Conservation (phyloP, 2,113 vertebrate genomes). For the Hucho hucho region DNA sequence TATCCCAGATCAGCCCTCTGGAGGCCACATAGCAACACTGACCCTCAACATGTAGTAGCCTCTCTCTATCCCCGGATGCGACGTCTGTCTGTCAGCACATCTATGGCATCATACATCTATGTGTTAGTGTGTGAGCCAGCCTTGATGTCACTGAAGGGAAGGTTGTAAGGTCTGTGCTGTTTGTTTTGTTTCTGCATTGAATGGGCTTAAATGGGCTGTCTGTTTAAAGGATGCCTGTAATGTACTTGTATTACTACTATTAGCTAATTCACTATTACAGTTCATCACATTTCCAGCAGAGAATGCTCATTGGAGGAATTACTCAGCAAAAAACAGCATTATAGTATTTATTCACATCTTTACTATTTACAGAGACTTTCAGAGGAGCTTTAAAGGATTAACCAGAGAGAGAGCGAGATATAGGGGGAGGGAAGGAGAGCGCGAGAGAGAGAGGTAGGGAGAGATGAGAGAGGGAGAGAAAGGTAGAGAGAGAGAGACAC, state of each 20-base stretch:
- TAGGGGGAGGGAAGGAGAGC: background rate
- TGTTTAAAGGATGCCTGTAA: background rate
- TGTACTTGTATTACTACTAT: background rate
- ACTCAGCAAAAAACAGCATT: slow-evolving; percentile 31
- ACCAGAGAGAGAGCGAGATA: slow-evolving; percentile 1
- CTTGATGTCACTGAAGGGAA: too few relatives aligned
- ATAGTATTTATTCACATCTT: slow-evolving; percentile 17
- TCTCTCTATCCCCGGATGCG: too few relatives aligned
- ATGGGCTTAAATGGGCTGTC: background rate
- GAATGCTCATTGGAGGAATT: slow-evolving; percentile 10
- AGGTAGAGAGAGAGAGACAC: background rate
- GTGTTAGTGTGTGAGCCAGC: too few relatives aligned
- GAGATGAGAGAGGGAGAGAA: background rate
- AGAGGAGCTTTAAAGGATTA: slow-evolving; percentile 34
- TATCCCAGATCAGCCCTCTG: too few relatives aligned
- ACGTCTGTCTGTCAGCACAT: too few relatives aligned
- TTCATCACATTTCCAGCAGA: slow-evolving; percentile 1
- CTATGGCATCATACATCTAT: too few relatives aligned
- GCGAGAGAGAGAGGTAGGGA: background rate
- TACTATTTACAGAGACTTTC: slow-evolving; percentile 26
- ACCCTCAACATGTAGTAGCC: too few relatives aligned
- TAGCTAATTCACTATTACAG: background rate
- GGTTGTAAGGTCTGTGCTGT: background rate
- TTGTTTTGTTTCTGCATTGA: background rate
- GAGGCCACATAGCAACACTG: too few relatives aligned